These are phyloP conservation scores for Hypanus sabinus DNA, from an alignment of 2,113 vertebrate species.

Conservation along the genomic window DNA sequence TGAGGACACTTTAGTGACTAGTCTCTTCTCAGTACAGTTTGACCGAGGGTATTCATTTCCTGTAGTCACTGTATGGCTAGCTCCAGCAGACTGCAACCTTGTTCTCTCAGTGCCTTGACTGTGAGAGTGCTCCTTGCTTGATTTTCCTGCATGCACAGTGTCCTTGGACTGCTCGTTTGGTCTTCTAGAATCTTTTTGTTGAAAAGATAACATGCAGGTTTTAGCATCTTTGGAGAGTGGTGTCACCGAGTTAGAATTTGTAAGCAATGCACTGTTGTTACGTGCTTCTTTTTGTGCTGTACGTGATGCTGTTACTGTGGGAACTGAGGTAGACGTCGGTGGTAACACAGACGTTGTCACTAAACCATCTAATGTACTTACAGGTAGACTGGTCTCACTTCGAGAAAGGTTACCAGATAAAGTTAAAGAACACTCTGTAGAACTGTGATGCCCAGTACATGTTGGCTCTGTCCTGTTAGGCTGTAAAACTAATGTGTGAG, in stretches of 20 bases:
- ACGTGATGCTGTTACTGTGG: neutral
- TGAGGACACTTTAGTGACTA: slow-evolving; percentile 56
- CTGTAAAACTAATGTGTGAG: slow-evolving; percentile 49
- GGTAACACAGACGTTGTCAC: neutral
- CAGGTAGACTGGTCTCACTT: slow-evolving; percentile 66
- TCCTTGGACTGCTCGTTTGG: slow-evolving; percentile 55
- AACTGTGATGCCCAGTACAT: slow-evolving; percentile 40
- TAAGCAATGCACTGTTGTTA: slow-evolving; percentile 44
- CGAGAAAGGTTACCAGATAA: slow-evolving; percentile 52
- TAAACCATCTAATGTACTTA: slow-evolving; percentile 40
- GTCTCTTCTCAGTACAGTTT: slow-evolving; percentile 53
- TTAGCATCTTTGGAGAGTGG: slow-evolving; percentile 66
- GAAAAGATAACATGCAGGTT: slow-evolving; percentile 46
- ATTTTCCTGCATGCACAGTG: slow-evolving; percentile 43
- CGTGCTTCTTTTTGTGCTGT: slow-evolving; percentile 17
- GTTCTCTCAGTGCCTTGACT: slow-evolving; percentile 49
- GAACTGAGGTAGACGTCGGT: slow-evolving; percentile 16
- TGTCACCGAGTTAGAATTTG: slow-evolving; percentile 54
- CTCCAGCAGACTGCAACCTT: slow-evolving; percentile 46
- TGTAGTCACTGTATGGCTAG: slow-evolving; percentile 46
- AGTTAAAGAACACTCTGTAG: slow-evolving; percentile 52
- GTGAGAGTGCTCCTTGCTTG: neutral
- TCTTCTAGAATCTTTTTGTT: slow-evolving; percentile 53
- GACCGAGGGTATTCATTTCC: slow-evolving; percentile 47
- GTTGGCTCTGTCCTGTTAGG: slow-evolving; percentile 50